phyloP scores from a whole-genome alignment of 37 sponge, comb jelly and placozoan species.

The Lycopodina hypogea region DNA sequence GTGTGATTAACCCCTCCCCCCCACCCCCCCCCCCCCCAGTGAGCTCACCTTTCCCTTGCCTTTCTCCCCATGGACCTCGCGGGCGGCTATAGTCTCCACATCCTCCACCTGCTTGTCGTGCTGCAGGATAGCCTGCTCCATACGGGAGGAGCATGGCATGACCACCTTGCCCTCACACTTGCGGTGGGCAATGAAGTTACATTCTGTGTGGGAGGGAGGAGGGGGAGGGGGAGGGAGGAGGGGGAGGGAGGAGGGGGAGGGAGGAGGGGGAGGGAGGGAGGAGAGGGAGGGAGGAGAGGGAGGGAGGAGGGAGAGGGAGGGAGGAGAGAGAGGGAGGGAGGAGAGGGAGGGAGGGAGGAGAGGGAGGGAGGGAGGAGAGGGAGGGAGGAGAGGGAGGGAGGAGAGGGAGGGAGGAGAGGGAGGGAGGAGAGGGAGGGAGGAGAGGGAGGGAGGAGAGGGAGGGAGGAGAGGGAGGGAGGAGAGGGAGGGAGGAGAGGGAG shows the following conservation, averaged over 20 bases:
- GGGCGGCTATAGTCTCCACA: constrained; percentile 12
- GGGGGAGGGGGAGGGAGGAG: constrained; percentile 5
- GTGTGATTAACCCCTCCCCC: too few relatives aligned
- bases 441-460: constrained; percentile 24
- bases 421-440: neutral
- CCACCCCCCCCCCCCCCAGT: too few relatives aligned
- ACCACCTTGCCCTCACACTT: constrained; percentile 49
- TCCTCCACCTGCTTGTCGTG: constrained; percentile 41
- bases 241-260: constrained; percentile 28
- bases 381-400: too few relatives aligned
- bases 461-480: constrained; percentile 33
- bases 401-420: neutral
- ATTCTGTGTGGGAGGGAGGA: constrained; percentile 13
- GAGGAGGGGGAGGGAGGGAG: constrained; percentile 31
- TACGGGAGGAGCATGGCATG: constrained; percentile 26
- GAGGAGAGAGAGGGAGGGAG: neutral
- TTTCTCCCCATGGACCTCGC: neutral
- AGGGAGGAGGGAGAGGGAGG: neutral
- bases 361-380: neutral
- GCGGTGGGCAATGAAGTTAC: constrained; percentile 41
- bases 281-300: neutral
- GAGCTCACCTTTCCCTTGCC: neutral
- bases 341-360: neutral
- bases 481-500: constrained; percentile 8
- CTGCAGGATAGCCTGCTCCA: constrained; percentile 29